These are phyloP conservation scores for Asbolus verrucosus DNA, from an alignment of 1,140 invertebrate genomes.

Conservation along the genomic window DNA sequence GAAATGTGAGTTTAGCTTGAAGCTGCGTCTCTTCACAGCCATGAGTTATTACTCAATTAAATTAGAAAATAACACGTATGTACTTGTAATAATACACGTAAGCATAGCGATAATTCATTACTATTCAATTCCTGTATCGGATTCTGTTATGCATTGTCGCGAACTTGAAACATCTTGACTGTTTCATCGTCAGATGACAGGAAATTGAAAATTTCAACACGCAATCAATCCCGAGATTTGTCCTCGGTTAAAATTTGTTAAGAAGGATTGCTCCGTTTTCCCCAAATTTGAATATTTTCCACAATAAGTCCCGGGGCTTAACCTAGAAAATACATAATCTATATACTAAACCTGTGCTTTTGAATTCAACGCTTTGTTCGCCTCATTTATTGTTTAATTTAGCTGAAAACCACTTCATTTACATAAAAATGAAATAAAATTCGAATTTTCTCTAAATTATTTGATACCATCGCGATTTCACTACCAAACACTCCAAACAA, in stretches of 20 bases:
- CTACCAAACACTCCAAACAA: background rate
- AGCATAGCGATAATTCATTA: slow-evolving; percentile 8
- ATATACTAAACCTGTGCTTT: slow-evolving; percentile 33
- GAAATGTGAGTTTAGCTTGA: slow-evolving; percentile 47
- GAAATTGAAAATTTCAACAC: slow-evolving; percentile 28
- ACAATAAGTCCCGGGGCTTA: slow-evolving; percentile 6
- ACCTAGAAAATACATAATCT: slow-evolving; percentile 22
- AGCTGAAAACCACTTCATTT: slow-evolving; percentile 24
- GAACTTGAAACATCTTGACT: background rate
- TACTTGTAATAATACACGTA: slow-evolving; percentile 5
- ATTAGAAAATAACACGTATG: slow-evolving; percentile 40
- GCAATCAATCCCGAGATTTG: background rate
- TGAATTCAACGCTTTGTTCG: slow-evolving; percentile 1
- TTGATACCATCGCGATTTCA: slow-evolving; percentile 10
- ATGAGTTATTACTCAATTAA: slow-evolving; percentile 44
- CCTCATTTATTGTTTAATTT: slow-evolving; percentile 42
- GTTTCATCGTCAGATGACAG: background rate
- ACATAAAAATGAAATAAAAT: slow-evolving; percentile 43
- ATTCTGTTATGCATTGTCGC: background rate
- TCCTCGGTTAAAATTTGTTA: background rate
- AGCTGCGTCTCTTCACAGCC: slow-evolving; percentile 37
- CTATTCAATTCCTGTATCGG: slow-evolving; percentile 7
- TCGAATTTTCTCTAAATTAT: slow-evolving; percentile 9
- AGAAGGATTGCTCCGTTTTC: background rate
- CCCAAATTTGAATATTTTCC: slow-evolving; percentile 23